Evolutionary conservation across 1,140 invertebrate species (phyloP).

Genomic region (Philopotamus ludificatus): DNA sequence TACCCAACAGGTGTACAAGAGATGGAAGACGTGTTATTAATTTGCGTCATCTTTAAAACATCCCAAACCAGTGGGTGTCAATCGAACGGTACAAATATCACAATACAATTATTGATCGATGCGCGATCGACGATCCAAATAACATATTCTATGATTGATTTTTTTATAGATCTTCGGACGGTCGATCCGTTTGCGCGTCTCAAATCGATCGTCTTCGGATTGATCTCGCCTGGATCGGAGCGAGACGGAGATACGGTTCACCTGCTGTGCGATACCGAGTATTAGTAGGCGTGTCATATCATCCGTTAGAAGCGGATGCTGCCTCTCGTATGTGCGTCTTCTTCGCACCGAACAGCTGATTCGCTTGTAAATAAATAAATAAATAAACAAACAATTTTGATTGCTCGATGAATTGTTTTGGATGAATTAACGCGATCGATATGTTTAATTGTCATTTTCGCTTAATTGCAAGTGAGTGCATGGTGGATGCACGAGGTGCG

Average conservation of each 20-base stretch:
- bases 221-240: conserved; percentile 30
- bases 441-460: too few relatives aligned
- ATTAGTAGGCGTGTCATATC: conserved; percentile 35
- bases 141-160: neutral
- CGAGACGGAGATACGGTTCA: conserved; percentile 27
- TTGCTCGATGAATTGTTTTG: too few relatives aligned
- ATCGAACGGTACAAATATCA: neutral
- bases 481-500: neutral
- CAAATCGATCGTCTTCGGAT: too few relatives aligned
- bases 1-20: conserved; percentile 14
- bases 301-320: conserved; percentile 7
- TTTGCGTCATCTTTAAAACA: conserved; percentile 30
- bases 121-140: too few relatives aligned
- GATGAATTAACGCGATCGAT: too few relatives aligned
- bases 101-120: too few relatives aligned
- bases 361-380: too few relatives aligned
- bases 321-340: conserved; percentile 20
- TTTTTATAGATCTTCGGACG: too few relatives aligned
- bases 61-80: neutral
- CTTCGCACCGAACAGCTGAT: conserved; percentile 37
- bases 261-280: conserved; percentile 38
- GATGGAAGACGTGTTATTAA: conserved; percentile 31
- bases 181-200: too few relatives aligned
- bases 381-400: too few relatives aligned
- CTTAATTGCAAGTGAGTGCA: too few relatives aligned